Conservation (phyloP, 2,113 vertebrate genomes). For the mouse (Mus musculus) region DNA sequence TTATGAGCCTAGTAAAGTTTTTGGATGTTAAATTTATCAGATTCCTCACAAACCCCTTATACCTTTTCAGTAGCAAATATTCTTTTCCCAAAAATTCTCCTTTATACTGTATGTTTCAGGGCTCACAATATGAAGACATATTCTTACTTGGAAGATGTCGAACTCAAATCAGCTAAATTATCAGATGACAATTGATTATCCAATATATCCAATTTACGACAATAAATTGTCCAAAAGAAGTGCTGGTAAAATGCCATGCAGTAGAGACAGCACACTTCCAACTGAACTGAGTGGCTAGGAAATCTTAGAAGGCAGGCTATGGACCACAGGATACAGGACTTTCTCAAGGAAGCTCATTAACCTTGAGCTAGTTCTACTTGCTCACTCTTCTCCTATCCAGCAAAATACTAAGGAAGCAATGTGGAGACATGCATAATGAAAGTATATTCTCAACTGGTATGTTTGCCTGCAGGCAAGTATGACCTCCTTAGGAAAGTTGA, state of each 20-base stretch:
- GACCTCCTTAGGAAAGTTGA: constrained; percentile 43
- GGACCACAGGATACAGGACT: not conserved
- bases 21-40: not conserved
- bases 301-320: not conserved
- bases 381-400: constrained; percentile 33
- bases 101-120: not conserved
- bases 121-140: not conserved
- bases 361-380: not conserved
- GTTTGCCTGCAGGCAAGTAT: constrained; percentile 49
- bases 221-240: constrained; percentile 17
- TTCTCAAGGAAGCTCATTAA: constrained; percentile 53
- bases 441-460: constrained; percentile 59
- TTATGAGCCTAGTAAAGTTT: constrained; percentile 1
- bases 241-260: not conserved
- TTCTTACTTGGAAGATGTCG: not conserved
- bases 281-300: not conserved
- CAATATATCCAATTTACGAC: not conserved
- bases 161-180: constrained; percentile 47
- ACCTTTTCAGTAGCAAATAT: not conserved
- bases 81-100: not conserved
- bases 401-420: constrained; percentile 55
- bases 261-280: not conserved
- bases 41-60: not conserved
- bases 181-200: not conserved
- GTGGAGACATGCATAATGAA: constrained; percentile 30